A percentile compares a stretch with the other conserved stretches of the same genome.
These are phyloP conservation scores for Onchidella celtica DNA, from an alignment of 2,888 invertebrate species.

Conservation along the genomic window DNA sequence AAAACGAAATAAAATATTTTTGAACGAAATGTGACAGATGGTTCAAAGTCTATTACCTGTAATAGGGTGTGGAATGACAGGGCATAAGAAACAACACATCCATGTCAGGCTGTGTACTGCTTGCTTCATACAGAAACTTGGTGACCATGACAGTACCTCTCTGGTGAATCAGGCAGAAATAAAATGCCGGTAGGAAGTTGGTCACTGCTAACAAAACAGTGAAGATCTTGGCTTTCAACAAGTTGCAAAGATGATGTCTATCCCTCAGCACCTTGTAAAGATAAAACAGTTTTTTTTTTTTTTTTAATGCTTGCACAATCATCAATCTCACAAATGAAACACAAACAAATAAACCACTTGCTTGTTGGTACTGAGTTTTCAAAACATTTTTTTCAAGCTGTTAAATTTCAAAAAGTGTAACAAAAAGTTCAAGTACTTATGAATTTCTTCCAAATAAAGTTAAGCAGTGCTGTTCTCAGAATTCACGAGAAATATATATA, in stretches of 20 bases:
- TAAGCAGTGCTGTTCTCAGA: too few species aligned
- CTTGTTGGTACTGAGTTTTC: too few species aligned
- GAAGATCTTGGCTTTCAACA: conserved; percentile 66
- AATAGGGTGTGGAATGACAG: conserved; percentile 95
- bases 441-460: too few species aligned
- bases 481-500: too few species aligned
- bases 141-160: conserved; percentile 89
- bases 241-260: conserved; percentile 34
- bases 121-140: conserved; percentile 83
- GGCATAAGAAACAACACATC: conserved; percentile 92
- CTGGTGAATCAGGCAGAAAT: conserved; percentile 90
- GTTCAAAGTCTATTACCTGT: too few species aligned
- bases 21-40: too few species aligned
- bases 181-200: conserved; percentile 83
- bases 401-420: too few species aligned
- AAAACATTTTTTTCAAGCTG: too few species aligned
- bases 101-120: conserved; percentile 65
- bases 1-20: too few species aligned
- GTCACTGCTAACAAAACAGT: conserved; percentile 70
- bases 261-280: conserved; percentile 28
- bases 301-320: not conserved
- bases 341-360: too few species aligned
- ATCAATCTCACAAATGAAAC: not conserved
- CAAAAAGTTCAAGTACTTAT: too few species aligned
- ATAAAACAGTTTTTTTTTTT: not conserved